A percentile compares a stretch with the other conserved stretches of the same genome.
These are phyloP conservation scores for Syngnathus typhle DNA, from an alignment of 2,113 vertebrate species.

Conservation along the genomic window DNA sequence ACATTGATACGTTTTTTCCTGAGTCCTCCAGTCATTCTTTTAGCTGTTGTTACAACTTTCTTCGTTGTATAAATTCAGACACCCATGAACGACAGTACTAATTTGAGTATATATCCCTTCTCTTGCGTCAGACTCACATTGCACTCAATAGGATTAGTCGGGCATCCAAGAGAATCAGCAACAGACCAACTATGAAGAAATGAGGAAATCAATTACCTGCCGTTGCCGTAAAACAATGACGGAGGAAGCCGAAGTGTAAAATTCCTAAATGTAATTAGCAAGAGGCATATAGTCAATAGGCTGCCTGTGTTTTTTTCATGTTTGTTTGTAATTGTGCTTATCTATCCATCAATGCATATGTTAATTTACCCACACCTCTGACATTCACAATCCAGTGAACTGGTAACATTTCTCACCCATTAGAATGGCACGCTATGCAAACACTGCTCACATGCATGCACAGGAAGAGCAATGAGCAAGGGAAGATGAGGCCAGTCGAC, in stretches of 20 bases:
- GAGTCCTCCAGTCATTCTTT: slow-evolving; percentile 10
- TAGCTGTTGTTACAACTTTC: slow-evolving; percentile 7
- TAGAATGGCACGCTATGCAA: slow-evolving; percentile 30
- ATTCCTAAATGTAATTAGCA: slow-evolving; percentile 53
- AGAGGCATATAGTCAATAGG: slow-evolving; percentile 47
- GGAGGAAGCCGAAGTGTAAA: slow-evolving; percentile 48
- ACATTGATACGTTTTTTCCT: neutral
- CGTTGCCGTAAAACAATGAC: slow-evolving; percentile 41
- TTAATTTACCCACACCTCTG: slow-evolving; percentile 42
- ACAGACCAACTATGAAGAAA: slow-evolving; percentile 20
- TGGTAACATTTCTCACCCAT: slow-evolving; percentile 50
- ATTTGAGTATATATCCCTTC: slow-evolving; percentile 37
- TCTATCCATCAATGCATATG: neutral
- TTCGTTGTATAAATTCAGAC: neutral
- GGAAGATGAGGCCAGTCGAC: slow-evolving; percentile 31
- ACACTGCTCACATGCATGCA: slow-evolving; percentile 17
- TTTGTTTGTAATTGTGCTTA: slow-evolving; percentile 2
- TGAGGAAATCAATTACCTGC: slow-evolving; percentile 42
- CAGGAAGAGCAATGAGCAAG: slow-evolving; percentile 17
- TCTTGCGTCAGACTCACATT: slow-evolving; percentile 6
- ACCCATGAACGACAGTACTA: slow-evolving; percentile 16
- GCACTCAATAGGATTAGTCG: slow-evolving; percentile 7
- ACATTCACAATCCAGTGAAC: slow-evolving; percentile 64
- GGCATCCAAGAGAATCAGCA: slow-evolving; percentile 12
- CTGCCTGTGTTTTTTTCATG: slow-evolving; percentile 5